Evolutionary conservation across 2,113 vertebrate species (phyloP), one percentile per base, ranked within the genome.

Genomic region (Stercorarius parasiticus): DNA sequence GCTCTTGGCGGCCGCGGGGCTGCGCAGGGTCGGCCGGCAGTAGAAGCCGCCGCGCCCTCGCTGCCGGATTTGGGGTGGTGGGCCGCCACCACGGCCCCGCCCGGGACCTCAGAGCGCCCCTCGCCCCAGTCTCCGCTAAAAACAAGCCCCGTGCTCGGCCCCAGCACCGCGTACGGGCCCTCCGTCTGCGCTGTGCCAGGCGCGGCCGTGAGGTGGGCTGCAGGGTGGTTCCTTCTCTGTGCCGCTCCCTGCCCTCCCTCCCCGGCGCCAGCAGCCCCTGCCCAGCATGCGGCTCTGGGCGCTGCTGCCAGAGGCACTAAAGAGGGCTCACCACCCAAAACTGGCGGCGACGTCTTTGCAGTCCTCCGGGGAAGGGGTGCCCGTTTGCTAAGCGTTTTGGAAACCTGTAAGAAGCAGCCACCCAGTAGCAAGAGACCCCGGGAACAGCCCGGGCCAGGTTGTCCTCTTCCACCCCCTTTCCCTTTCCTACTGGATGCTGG

Each of bases 21-120:
- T 0, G 4, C 3, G 5, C 13, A 27, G 66, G 10, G 29, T 1
- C 2, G 27, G 26, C 4, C 4, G 62, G 12, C 10, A 3, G 1
- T 0, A 8, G 2, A 3, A 3, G 0, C 0, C 0, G 1, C 1
- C 0, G 13, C 1, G 8, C 4, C 23, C 2, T 20, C 27, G 0
- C 2, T 14, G 27, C 34, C 2, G 36, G 5, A 3, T 3, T 16
- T 9, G 52, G 40, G 76, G 2, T 5, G 40, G 3, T 3, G 25
- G 18, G 42, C 23, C 1, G n/a, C 14, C 7, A 19, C 7, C 29
- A 0, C 36, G 9, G 34, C 13, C 1, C 2, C 52, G 32, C 7
- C 43, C 15, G 36, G n/a, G 2, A 1, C 6, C 13, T 9, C 43
- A 2, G 73, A 16, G 38, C 67, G 2, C 5, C 52, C 40, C 27